Evolutionary conservation across 1,140 invertebrate genomes (phyloP).

Genomic region (Lithobius niger): DNA sequence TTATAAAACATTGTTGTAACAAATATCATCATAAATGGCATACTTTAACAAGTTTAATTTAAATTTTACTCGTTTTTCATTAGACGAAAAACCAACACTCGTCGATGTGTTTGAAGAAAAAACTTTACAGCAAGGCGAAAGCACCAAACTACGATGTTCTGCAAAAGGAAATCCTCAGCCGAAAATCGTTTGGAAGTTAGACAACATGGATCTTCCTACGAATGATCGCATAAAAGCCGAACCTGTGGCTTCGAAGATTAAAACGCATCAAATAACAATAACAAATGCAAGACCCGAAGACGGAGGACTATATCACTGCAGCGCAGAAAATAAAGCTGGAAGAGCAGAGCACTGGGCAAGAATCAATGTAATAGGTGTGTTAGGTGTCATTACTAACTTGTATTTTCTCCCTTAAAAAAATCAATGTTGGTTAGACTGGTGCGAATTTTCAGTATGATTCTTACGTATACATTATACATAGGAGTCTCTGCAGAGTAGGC

Average conservation of each 20-base stretch:
- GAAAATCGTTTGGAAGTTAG: constrained; percentile 61
- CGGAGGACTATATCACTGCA: constrained; percentile 83
- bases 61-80: too few relatives aligned
- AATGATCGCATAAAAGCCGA: constrained; percentile 40
- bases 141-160: constrained; percentile 68
- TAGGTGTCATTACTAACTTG: too few relatives aligned
- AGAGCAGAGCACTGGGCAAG: constrained; percentile 68
- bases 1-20: too few relatives aligned
- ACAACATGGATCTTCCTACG: constrained; percentile 52
- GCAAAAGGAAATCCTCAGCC: constrained; percentile 68
- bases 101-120: constrained; percentile 44
- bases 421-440: too few relatives aligned
- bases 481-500: too few relatives aligned
- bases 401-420: too few relatives aligned
- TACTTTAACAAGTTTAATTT: too few relatives aligned
- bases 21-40: too few relatives aligned
- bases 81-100: too few relatives aligned
- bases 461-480: too few relatives aligned
- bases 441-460: too few relatives aligned
- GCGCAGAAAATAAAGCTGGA: constrained; percentile 82
- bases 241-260: too few relatives aligned
- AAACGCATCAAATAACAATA: constrained; percentile 87
- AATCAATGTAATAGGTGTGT: constrained; percentile 81
- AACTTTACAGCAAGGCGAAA: constrained; percentile 65
- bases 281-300: constrained; percentile 81